These are phyloP conservation scores for Limnephilus auricula DNA, from an alignment of 2,888 invertebrate genomes.

Conservation along the genomic window DNA sequence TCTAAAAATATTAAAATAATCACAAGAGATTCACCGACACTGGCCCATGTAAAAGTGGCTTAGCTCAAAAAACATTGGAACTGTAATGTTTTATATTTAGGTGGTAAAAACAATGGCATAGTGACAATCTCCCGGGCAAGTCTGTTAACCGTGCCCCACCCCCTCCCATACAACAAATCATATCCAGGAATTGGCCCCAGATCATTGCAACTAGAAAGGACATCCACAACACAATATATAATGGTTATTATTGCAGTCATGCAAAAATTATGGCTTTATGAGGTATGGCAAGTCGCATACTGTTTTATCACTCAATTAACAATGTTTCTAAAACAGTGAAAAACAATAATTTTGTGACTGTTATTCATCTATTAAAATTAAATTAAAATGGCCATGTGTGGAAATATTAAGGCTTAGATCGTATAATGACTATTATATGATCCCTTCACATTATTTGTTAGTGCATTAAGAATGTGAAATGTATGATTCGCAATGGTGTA, in stretches of 20 bases:
- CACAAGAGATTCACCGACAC: not conserved
- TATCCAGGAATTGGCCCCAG: not conserved
- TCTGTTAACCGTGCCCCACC: not conserved
- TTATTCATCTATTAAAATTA: not conserved
- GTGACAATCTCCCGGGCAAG: not conserved
- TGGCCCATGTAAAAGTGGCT: not conserved
- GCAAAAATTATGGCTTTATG: not conserved
- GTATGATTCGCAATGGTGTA: not conserved
- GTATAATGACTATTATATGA: not conserved
- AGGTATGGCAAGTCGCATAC: not conserved
- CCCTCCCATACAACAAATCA: not conserved
- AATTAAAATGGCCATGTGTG: not conserved
- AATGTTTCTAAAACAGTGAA: not conserved
- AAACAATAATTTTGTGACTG: not conserved
- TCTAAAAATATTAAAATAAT: no score
- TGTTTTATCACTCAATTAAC: not conserved
- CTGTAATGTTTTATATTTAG: no score
- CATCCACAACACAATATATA: not conserved
- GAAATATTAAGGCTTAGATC: not conserved
- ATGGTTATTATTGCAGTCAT: not conserved
- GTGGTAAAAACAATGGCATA: not conserved
- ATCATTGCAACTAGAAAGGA: not conserved
- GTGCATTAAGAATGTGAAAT: not conserved
- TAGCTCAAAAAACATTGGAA: not conserved
- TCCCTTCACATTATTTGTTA: not conserved